Evolutionary conservation across 2,113 vertebrate species (phyloP).

Genomic region (Chrysemys picta): DNA sequence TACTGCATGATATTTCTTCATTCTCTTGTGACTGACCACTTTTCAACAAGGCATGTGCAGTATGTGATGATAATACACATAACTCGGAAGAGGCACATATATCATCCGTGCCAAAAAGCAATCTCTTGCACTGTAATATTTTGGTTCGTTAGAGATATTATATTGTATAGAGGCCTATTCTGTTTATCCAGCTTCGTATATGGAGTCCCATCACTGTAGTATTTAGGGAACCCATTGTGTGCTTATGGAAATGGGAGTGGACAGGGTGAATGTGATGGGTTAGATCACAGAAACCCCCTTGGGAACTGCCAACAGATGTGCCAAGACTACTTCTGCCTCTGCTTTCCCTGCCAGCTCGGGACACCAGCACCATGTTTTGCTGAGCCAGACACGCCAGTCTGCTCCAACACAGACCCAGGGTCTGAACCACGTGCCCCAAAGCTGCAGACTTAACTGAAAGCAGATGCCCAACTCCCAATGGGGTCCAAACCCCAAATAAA

Average conservation of each 20-base stretch:
- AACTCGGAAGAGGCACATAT: neutral
- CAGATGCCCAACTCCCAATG: too few relatives aligned
- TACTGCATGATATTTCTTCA: neutral
- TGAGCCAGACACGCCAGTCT: too few relatives aligned
- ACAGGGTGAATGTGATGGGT: neutral
- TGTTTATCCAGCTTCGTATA: slow-evolving; percentile 20
- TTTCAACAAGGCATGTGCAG: neutral
- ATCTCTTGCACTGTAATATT: neutral
- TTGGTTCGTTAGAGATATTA: neutral
- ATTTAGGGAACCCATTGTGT: neutral
- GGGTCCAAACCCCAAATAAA: too few relatives aligned
- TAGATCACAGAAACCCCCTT: too few relatives aligned
- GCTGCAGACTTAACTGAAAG: too few relatives aligned
- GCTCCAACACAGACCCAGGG: too few relatives aligned
- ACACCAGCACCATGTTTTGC: too few relatives aligned
- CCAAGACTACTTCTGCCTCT: too few relatives aligned
- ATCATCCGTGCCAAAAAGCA: neutral
- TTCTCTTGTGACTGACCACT: slow-evolving; percentile 1
- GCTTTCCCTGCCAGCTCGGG: too few relatives aligned
- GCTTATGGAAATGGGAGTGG: neutral
- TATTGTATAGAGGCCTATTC: neutral
- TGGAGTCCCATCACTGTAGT: neutral
- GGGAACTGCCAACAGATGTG: too few relatives aligned
- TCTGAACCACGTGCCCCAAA: too few relatives aligned
- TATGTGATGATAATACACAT: neutral